A percentile compares a stretch with the other conserved stretches of the same genome.
Evolutionary conservation across 2,113 vertebrate genomes (phyloP).

Genomic region (Ceuthmochares aereus): DNA sequence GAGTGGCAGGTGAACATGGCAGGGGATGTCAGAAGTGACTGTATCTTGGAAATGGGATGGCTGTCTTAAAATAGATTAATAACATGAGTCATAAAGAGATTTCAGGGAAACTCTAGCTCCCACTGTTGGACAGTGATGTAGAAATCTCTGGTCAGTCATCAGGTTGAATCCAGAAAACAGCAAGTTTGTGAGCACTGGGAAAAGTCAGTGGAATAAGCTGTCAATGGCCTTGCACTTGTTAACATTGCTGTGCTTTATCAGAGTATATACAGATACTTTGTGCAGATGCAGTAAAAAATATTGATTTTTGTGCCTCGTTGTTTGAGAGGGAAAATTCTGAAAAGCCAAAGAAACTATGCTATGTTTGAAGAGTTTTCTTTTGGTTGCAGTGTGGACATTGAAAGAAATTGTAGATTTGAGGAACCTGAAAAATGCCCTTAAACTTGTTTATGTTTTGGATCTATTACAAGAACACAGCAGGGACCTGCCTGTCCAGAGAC

Average conservation of each 20-base stretch:
- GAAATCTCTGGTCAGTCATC: background rate
- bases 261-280: background rate
- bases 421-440: background rate
- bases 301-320: background rate
- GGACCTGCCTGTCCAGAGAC: background rate
- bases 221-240: background rate
- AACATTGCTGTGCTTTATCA: background rate
- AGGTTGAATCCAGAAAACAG: background rate
- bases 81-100: constrained; percentile 29
- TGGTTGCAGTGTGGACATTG: background rate
- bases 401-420: background rate
- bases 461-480: background rate
- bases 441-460: background rate
- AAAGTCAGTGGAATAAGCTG: background rate
- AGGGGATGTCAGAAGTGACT: constrained; percentile 65
- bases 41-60: constrained; percentile 67
- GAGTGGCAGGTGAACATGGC: constrained; percentile 56
- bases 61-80: constrained; percentile 74
- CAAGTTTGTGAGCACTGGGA: background rate
- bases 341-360: background rate
- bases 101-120: constrained; percentile 24
- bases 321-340: background rate
- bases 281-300: background rate
- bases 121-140: background rate
- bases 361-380: background rate